A percentile compares a stretch with the other conserved stretches of the same genome.
Conservation (phyloP, 2,888 invertebrate genomes). For the Rhaphigaster nebulosa region DNA sequence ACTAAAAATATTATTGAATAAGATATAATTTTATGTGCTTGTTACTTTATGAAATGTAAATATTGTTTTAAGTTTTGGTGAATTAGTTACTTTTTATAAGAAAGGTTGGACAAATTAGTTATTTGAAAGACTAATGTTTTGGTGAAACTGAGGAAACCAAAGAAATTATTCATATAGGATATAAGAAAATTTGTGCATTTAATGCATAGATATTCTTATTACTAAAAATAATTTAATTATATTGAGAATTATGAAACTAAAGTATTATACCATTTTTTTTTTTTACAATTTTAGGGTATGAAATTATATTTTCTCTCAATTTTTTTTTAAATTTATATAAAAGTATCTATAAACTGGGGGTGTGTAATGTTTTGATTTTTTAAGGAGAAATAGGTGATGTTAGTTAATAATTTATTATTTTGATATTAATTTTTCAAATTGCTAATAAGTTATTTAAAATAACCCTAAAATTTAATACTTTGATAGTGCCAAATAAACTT, state of each 20-base stretch:
- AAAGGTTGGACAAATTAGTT: slow-evolving; percentile 19
- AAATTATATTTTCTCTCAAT: slow-evolving; percentile 13
- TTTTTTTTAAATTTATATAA: not conserved
- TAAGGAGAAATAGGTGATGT: not conserved
- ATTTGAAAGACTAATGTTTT: slow-evolving; percentile 5
- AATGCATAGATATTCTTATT: not conserved
- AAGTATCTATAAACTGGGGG: not conserved
- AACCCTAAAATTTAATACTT: not conserved
- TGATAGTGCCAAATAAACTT: slow-evolving; percentile 13
- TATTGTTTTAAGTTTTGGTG: slow-evolving; percentile 39
- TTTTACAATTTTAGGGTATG: not conserved
- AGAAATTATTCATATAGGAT: slow-evolving; percentile 19
- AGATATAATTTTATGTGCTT: not conserved
- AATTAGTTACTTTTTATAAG: not conserved
- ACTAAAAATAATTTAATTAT: not conserved
- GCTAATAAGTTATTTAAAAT: not conserved
- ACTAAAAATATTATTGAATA: not conserved
- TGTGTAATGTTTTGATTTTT: not conserved
- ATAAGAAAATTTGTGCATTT: slow-evolving; percentile 4
- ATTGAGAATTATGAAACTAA: not conserved
- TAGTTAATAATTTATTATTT: not conserved
- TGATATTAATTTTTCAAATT: not conserved
- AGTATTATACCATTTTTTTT: not conserved
- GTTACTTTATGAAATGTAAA: slow-evolving; percentile 29
- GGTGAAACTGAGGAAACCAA: not conserved